These are phyloP conservation scores for Buathra laborator DNA, from an alignment of 2,888 invertebrate genomes.

Conservation along the genomic window DNA sequence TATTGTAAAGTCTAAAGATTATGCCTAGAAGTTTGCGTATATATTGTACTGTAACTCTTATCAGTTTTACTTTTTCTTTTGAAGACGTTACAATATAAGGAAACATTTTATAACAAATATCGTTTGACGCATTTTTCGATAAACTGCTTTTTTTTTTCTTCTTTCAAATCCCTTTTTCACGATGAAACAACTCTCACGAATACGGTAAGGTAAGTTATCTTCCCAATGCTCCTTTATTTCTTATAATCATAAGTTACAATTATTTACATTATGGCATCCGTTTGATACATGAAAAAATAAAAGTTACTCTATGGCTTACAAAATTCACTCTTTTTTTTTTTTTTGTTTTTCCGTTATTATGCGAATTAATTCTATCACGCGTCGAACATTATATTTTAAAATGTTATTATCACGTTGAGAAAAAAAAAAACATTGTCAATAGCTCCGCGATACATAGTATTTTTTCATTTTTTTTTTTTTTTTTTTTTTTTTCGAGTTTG, in stretches of 20 bases:
- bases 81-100: constrained; percentile 84
- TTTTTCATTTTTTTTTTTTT: neutral
- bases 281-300: constrained; percentile 67
- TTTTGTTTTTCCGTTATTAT: constrained; percentile 11
- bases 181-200: neutral
- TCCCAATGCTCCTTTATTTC: constrained; percentile 43
- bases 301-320: constrained; percentile 65
- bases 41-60: constrained; percentile 82
- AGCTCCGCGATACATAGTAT: constrained; percentile 3
- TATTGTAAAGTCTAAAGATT: constrained; percentile 81
- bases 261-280: constrained; percentile 70
- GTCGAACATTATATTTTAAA: constrained; percentile 24
- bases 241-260: constrained; percentile 60
- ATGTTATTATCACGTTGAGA: constrained; percentile 35
- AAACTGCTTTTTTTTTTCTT: neutral
- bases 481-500: neutral
- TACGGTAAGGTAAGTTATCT: constrained; percentile 40
- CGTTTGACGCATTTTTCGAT: constrained; percentile 14
- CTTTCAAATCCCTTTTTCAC: neutral
- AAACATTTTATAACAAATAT: constrained; percentile 83
- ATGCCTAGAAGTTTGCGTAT: constrained; percentile 83
- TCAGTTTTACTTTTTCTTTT: constrained; percentile 79
- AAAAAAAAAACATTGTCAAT: constrained; percentile 13
- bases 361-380: constrained; percentile 13
- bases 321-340: constrained; percentile 46